A percentile compares a stretch with the other conserved stretches of the same genome.
These are phyloP conservation scores for Indicator indicator DNA, from an alignment of 2,113 vertebrate genomes.

Conservation along the genomic window DNA sequence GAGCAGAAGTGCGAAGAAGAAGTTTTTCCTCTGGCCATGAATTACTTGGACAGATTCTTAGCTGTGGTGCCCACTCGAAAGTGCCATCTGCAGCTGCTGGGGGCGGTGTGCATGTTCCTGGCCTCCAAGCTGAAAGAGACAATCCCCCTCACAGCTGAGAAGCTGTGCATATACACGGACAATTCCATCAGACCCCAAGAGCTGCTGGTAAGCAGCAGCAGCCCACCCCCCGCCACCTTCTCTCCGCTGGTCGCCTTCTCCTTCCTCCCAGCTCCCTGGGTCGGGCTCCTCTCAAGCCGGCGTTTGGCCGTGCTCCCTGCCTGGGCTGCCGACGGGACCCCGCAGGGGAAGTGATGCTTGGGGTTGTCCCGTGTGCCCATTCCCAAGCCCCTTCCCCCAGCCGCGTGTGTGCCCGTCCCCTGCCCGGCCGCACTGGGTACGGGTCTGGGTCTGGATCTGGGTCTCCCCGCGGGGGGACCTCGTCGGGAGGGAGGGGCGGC, in stretches of 20 bases:
- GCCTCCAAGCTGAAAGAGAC: slow-evolving; percentile 98
- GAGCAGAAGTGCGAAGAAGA: slow-evolving; percentile 98
- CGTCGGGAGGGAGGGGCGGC: neutral
- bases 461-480: neutral
- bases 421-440: neutral
- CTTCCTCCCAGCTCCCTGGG: neutral
- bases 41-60: slow-evolving; percentile 98
- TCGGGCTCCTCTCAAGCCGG: neutral
- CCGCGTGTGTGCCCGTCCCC: neutral
- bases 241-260: neutral
- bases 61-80: slow-evolving; percentile 93
- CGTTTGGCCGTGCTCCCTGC: neutral
- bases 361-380: neutral
- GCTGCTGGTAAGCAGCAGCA: slow-evolving; percentile 90
- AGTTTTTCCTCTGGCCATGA: slow-evolving; percentile 97
- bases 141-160: slow-evolving; percentile 94
- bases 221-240: neutral
- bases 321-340: neutral
- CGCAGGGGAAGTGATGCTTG: neutral
- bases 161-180: slow-evolving; percentile 96
- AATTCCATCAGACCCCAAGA: slow-evolving; percentile 95
- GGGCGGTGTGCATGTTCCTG: slow-evolving; percentile 97
- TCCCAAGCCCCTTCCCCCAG: neutral
- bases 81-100: slow-evolving; percentile 93
- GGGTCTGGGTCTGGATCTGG: neutral